Conservation (phyloP, 2,113 vertebrate genomes). For the Pionites leucogaster region DNA sequence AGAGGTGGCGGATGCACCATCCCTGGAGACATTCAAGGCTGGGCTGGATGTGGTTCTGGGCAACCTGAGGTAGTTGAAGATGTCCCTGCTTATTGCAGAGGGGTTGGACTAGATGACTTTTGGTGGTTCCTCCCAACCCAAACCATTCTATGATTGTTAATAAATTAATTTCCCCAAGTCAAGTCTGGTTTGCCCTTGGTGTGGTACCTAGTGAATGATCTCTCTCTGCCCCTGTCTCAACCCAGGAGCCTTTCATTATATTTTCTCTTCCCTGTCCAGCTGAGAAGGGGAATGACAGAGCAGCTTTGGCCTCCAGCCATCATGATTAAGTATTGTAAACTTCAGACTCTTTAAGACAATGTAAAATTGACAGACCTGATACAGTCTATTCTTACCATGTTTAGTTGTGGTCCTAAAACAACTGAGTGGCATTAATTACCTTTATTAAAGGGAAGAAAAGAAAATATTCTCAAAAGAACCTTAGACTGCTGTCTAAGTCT, state of each 20-base stretch:
- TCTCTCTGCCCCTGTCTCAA: background rate
- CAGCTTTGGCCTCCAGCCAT: background rate
- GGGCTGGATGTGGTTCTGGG: background rate
- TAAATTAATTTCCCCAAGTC: background rate
- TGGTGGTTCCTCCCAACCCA: background rate
- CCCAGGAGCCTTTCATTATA: background rate
- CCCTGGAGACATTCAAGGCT: background rate
- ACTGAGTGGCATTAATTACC: constrained; percentile 25
- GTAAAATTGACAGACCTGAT: background rate
- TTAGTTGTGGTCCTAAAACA: background rate
- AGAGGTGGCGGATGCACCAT: background rate
- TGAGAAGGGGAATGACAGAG: background rate
- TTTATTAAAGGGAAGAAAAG: constrained; percentile 37
- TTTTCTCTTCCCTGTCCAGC: background rate
- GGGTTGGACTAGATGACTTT: background rate
- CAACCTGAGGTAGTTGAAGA: background rate
- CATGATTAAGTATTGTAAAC: background rate
- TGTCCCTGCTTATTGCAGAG: background rate
- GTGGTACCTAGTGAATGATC: background rate
- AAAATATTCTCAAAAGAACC: constrained; percentile 8
- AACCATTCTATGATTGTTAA: background rate
- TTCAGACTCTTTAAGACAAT: background rate
- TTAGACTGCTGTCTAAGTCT: constrained; percentile 1
- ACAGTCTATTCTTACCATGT: background rate
- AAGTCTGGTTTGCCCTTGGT: background rate